Base-by-base conservation (phyloP, 2,113 vertebrate species). In the Aythya baeri region DNA sequence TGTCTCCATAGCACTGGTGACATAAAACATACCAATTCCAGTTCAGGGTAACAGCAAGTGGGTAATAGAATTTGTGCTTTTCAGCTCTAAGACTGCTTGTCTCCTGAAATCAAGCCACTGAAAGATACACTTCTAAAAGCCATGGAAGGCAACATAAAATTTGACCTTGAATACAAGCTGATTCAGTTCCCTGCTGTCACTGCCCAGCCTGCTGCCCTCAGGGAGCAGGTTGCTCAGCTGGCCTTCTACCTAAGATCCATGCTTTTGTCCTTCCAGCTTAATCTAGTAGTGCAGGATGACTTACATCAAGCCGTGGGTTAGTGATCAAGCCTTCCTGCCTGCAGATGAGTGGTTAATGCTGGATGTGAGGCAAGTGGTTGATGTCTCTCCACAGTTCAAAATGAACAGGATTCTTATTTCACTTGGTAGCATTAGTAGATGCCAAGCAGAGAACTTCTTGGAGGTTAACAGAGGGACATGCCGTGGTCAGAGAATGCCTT, bases 1-100 rank as follows among this genome's bases (percentile, higher is more conserved):
- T 46, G 31, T 63, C 15, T 46, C 20, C 5, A 7, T 22, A 43
- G 32, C 38, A 61, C 0, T 25, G 17, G 11, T 70, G 13, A 3
- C 36, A 50, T 86, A 34, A 88, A 93, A 38, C 36, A 0, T 29
- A 34, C 26, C 34, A 79, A 49, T 57, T 76, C 54, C 34, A 80
- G 16, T 5, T 52, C 58, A 90, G 79, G 22, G 32, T 29, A 68
- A 57, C 29, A 57, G 21, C 43, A 86, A 36, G 58, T 43, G 9
- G 14, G 63, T 36, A 36, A 50, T 6, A 59, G 23, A 62, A 14
- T 82, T 82, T 84, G 34, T 31, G 44, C 36, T 31, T 79, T 85
- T 32, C 18, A 79, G 16, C 17, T 6, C 34, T 23, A 78, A 89
- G 74, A 26, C 18, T n/a, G 2, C 22, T 58, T 73, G 34, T 82